Base-by-base conservation (phyloP, 53 echinoderm and acorn worm species). In the Henricia sp. region DNA sequence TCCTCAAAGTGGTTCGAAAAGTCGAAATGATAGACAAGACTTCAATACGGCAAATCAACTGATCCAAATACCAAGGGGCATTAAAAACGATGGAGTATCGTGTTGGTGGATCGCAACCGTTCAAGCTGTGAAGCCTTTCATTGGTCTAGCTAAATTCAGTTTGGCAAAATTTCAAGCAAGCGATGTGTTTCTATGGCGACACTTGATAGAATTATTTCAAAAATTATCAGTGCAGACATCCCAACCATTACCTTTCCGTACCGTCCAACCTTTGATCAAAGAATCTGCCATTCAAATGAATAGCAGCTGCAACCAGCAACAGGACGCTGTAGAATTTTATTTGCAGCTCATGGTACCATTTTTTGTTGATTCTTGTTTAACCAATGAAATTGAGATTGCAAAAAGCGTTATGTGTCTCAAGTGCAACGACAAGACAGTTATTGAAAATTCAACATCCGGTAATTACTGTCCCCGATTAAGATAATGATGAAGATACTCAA, bases 101-200 rank as follows among this genome's bases (percentile, higher is more conserved):
- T 69, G 69, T 42, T 69, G 69, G 69, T 69, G 69, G 69, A 69
- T 69, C 23, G 41, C 69, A n/a, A 69, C 69, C 17, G 24, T 69
- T 1, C 69, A 40, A 41, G 69, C 69, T 23, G 6, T 69, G 23
- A 69, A 69, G 20, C 69, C 69, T 26, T 69, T 69, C 43, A 41
- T 69, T 6, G 11, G 1, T 11, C 13, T 1, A 42, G 43, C 69
- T n/a, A 69, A 42, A 36, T 25, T 43, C 9, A 69, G 23, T 24
- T 10, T 12, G 24, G 8, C 41, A 69, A 69, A 69, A 42, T 40
- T 69, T 69, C 42, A 69, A 42, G 69, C n/a, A 42, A 69, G 69
- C 44, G 69, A 69, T 42, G 43, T 17, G 9, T 69, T 26, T 42
- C 41, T 69, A 26, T 69, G 42, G 43, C 41, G 43, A 42, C 41